Evolutionary conservation across 2,888 invertebrate species (phyloP).

Genomic region (Labia minor): DNA sequence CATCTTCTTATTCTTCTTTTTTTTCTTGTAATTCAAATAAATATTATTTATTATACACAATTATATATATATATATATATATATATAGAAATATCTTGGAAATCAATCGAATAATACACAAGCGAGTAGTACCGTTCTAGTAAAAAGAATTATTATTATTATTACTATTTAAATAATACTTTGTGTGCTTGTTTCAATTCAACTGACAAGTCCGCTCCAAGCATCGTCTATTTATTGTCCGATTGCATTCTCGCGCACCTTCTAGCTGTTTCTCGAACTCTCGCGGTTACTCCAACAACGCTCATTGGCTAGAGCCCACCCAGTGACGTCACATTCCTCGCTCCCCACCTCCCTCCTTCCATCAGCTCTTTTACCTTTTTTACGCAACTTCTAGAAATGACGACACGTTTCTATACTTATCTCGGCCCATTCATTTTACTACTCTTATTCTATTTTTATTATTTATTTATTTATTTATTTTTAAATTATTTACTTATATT

Average conservation of each 20-base stretch:
- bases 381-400: neutral
- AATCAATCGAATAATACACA: too few relatives aligned
- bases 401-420: neutral
- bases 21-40: neutral
- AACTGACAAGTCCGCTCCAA: neutral
- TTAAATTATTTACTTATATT: neutral
- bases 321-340: neutral
- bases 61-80: too few relatives aligned
- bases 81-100: too few relatives aligned
- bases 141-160: too few relatives aligned
- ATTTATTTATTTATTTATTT: neutral
- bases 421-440: neutral
- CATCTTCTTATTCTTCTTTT: slow-evolving; percentile 32
- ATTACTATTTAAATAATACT: too few relatives aligned
- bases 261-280: neutral
- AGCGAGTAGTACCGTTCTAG: too few relatives aligned
- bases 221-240: too few relatives aligned
- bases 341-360: neutral
- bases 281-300: neutral
- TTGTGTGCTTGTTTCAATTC: neutral
- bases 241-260: neutral
- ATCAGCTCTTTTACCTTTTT: too few relatives aligned
- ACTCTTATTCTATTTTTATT: neutral
- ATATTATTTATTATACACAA: neutral
- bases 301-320: neutral